phyloP scores from a whole-genome alignment of 1,140 invertebrate genomes.

The Apis dorsata region DNA sequence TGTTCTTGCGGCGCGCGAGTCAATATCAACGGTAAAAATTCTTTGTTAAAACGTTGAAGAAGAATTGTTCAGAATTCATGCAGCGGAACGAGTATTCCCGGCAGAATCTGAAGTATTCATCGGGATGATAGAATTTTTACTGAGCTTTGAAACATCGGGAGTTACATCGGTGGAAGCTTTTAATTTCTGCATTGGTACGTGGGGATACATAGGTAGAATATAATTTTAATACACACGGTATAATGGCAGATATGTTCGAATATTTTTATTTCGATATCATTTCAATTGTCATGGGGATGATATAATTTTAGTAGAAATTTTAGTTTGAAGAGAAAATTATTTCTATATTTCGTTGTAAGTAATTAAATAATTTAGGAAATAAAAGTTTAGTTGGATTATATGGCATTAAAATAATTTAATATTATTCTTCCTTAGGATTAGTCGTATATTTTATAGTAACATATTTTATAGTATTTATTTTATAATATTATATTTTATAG shows the following conservation, averaged over 20 bases:
- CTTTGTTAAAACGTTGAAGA: slow-evolving; percentile 7
- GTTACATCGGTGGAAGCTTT: not conserved
- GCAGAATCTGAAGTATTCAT: slow-evolving; percentile 7
- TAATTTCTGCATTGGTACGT: slow-evolving; percentile 1
- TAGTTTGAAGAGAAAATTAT: no score
- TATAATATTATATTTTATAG: no score
- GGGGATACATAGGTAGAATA: not conserved
- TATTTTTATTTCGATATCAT: no score
- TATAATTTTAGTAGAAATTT: no score
- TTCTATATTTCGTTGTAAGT: no score
- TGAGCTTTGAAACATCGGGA: not conserved
- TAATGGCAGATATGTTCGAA: no score
- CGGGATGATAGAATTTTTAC: slow-evolving; percentile 23
- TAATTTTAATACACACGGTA: not conserved
- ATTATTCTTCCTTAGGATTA: no score
- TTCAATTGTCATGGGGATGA: not conserved
- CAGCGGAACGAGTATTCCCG: not conserved
- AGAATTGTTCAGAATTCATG: not conserved
- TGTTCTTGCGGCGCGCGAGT: not conserved
- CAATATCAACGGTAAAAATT: slow-evolving; percentile 7
- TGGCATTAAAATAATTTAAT: no score
- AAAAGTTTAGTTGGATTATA: no score
- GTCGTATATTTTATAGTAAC: no score
- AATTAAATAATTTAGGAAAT: no score
- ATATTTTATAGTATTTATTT: no score